Evolutionary conservation across 2,113 vertebrate species (phyloP).

Genomic region (Oreochromis aureus): DNA sequence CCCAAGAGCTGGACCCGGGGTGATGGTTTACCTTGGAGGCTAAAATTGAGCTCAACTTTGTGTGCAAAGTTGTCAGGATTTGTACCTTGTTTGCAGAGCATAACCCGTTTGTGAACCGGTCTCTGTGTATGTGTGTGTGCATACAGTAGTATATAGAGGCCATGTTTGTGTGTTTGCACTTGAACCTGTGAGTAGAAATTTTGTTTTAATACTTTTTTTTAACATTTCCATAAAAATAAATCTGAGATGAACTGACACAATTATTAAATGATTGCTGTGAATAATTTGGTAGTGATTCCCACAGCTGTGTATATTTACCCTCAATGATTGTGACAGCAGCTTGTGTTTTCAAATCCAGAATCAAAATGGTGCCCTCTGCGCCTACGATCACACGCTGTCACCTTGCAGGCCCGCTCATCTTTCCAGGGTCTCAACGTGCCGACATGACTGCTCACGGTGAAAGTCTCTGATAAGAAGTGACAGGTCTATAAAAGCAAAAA

Average conservation of each 20-base stretch:
- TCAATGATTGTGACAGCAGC: neutral
- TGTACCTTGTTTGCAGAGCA: conserved; percentile 61
- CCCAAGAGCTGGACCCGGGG: conserved; percentile 35
- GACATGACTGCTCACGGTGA: conserved; percentile 63
- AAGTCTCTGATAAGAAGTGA: conserved; percentile 68
- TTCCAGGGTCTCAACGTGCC: neutral
- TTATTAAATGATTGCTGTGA: conserved; percentile 4
- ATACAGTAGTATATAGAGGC: neutral
- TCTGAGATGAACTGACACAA: neutral
- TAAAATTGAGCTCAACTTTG: conserved; percentile 61
- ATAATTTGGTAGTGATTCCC: conserved; percentile 20
- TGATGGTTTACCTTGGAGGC: conserved; percentile 69
- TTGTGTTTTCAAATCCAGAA: neutral
- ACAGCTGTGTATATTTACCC: neutral
- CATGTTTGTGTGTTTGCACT: neutral
- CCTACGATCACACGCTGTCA: neutral
- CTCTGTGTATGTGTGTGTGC: neutral
- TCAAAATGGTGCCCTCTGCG: neutral
- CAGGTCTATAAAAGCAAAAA: conserved; percentile 75
- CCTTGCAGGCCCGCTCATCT: neutral
- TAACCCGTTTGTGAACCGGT: conserved; percentile 46
- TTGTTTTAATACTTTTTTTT: neutral
- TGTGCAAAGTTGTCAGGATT: conserved; percentile 71
- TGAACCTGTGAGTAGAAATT: neutral
- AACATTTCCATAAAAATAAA: neutral